Evolutionary conservation across 2,888 invertebrate genomes (phyloP), one percentile per base, ranked within the genome.

Genomic region (Megalurothrips usitatus): DNA sequence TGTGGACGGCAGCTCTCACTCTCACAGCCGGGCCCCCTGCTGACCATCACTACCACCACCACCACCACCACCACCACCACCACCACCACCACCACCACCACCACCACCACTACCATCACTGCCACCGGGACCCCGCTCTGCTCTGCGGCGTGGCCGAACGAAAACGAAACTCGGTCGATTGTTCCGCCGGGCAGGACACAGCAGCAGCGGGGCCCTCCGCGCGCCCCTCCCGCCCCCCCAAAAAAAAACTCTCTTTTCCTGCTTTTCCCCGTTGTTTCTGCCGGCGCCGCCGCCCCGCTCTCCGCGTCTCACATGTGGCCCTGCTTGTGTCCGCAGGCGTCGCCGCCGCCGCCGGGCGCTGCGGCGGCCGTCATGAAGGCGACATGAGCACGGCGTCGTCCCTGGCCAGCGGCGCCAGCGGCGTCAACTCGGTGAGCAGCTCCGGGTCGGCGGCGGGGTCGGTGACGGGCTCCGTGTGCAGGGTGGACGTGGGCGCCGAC

Each of bases 361-460:
- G 11, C 10, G 68, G 26, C 26, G 11, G 34, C 34, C 68, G 68
- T 12, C 68, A 75, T 75, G 68, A 75, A 6, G 58, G 19, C 58
- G 68, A 23, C 68, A 75, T 75, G 68, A 75, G 68, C 68, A 75
- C 68, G 68, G 68, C 68, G 68, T 75, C 68, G 68, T 75, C 68
- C 68, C 26, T 75, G 68, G 68, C 68, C 11, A 75, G 68, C 68
- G 23, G 58, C 58, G 58, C 58, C 19, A 58, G 23, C 9, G 68
- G 68, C 68, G 68, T 75, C 68, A 75, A 23, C 26, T 75, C 68
- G 68, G 68, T n/a, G n/a, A n/a, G n/a, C n/a, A n/a, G 68, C 68
- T 6, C 0, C 23, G 68, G 23, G 9, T 68, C 68, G n/a, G 68
- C 9, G 23, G 0, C 68, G 68, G 68, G 68, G 23, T 68, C 68